A percentile compares a stretch with the other conserved stretches of the same genome.
These are phyloP conservation scores for Cryptosula pallasiana DNA, from an alignment of 2,888 invertebrate species.

Conservation along the genomic window DNA sequence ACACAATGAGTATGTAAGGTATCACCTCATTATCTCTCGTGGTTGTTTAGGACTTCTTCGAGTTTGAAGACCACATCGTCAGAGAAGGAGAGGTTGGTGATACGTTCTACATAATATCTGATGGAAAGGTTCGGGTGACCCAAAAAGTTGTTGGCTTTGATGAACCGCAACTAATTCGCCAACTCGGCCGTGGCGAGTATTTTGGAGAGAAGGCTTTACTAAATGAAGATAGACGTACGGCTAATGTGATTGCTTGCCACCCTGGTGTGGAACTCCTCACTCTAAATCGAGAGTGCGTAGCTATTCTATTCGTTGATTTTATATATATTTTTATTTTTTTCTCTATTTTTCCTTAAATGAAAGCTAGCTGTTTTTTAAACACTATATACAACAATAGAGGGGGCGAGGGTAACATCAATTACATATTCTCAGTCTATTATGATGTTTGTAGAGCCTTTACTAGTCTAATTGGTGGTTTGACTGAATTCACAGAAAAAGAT, in stretches of 20 bases:
- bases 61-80: conserved; percentile 89
- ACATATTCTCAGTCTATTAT: too few species aligned
- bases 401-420: too few species aligned
- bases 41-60: conserved; percentile 77
- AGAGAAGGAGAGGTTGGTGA: conserved; percentile 92
- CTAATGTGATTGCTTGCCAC: conserved; percentile 80
- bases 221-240: conserved; percentile 72
- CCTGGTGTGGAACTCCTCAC: conserved; percentile 80
- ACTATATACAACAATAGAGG: too few species aligned
- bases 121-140: conserved; percentile 80
- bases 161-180: conserved; percentile 86
- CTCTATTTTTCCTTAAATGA: too few species aligned
- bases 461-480: conserved; percentile 70
- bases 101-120: conserved; percentile 94
- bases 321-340: background rate
- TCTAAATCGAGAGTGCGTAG: conserved; percentile 68
- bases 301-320: background rate
- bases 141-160: conserved; percentile 64
- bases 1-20: background rate
- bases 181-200: conserved; percentile 86
- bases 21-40: conserved; percentile 25
- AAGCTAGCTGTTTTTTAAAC: too few species aligned
- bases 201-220: conserved; percentile 85
- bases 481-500: conserved; percentile 68
- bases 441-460: conserved; percentile 24